A percentile compares a stretch with the other conserved stretches of the same genome.
Evolutionary conservation across 2,113 vertebrate species (phyloP).

Genomic region (Gorsachius goisagi): DNA sequence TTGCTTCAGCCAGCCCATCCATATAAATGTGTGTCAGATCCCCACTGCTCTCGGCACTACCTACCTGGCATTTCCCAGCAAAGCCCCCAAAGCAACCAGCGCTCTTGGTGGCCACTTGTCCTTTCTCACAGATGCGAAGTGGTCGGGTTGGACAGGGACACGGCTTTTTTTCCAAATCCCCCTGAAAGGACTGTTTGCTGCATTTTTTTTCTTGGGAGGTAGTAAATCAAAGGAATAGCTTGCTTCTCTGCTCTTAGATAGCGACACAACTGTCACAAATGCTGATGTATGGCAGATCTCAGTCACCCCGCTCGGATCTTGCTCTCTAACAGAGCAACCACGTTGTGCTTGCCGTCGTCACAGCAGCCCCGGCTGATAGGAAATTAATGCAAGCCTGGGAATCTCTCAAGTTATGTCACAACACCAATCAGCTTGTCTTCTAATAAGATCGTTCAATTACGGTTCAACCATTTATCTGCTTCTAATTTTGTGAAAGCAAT

Average conservation of each 20-base stretch:
- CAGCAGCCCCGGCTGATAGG: background rate
- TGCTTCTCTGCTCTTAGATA: background rate
- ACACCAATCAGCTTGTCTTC: background rate
- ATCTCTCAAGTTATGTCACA: background rate
- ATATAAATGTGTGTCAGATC: background rate
- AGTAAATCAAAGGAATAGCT: background rate
- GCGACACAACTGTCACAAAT: background rate
- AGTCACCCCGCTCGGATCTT: background rate
- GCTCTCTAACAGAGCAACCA: background rate
- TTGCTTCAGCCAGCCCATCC: background rate
- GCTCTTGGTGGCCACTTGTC: background rate
- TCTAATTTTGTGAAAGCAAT: background rate
- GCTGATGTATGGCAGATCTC: background rate
- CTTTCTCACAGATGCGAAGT: background rate
- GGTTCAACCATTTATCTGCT: background rate
- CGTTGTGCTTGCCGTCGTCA: rapidly evolving
- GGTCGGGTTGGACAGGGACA: background rate
- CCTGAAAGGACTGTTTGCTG: background rate
- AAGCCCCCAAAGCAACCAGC: background rate
- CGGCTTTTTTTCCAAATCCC: background rate
- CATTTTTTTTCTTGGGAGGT: background rate
- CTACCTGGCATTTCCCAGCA: background rate
- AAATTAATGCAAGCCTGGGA: background rate
- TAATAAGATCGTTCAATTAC: background rate
- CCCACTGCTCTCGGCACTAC: rapidly evolving